Evolutionary conservation across 92 coral and sea anemone species (phyloP).

Genomic region (Porites lobata): DNA sequence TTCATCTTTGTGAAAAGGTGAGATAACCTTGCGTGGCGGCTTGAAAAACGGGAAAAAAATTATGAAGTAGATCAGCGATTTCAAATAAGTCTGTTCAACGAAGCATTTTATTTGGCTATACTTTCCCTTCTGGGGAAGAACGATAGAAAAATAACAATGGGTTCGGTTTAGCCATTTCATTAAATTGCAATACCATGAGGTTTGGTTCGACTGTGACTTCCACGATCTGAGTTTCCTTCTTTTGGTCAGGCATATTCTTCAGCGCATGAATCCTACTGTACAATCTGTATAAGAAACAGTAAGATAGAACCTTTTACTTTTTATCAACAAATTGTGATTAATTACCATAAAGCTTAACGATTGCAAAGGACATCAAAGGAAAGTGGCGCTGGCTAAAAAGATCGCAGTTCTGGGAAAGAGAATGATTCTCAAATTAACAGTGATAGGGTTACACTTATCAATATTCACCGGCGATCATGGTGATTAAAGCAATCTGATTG

Average conservation of each 20-base stretch:
- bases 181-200: conserved; percentile 7
- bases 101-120: too few species aligned
- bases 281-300: background rate
- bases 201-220: conserved; percentile 21
- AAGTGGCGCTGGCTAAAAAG: background rate
- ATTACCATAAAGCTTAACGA: background rate
- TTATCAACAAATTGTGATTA: background rate
- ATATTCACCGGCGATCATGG: too few species aligned
- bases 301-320: background rate
- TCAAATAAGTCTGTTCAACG: background rate
- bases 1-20: conserved; percentile 34
- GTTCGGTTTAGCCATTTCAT: too few species aligned
- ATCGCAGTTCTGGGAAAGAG: too few species aligned
- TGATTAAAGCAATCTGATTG: too few species aligned
- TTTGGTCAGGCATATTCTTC: background rate
- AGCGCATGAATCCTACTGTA: conserved; percentile 1
- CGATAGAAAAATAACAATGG: background rate
- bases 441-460: too few species aligned
- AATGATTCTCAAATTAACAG: too few species aligned
- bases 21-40: conserved; percentile 23
- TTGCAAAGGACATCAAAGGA: too few species aligned
- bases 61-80: background rate
- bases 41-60: background rate
- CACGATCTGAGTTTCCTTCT: conserved; percentile 7
- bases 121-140: background rate